Evolutionary conservation across 1,140 invertebrate genomes (phyloP).

Genomic region (Temnothorax curvispinosus): DNA sequence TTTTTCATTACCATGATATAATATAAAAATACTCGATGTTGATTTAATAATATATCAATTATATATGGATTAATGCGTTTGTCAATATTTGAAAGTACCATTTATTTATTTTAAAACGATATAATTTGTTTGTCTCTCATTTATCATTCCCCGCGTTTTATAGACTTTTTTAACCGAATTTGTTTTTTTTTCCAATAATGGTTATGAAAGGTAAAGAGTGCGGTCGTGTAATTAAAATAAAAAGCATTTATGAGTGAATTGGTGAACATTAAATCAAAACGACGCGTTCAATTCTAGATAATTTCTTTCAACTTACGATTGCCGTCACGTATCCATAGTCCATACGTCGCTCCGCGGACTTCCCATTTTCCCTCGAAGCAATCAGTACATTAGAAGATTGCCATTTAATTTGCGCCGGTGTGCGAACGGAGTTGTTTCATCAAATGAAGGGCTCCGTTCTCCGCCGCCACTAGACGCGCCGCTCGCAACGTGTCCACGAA

Average conservation of each 20-base stretch:
- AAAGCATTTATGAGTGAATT: background rate
- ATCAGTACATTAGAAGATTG: slow-evolving; percentile 23
- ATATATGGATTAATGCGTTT: background rate
- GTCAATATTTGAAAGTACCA: background rate
- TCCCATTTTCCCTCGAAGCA: background rate
- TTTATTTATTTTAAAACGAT: background rate
- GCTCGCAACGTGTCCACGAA: too few species aligned
- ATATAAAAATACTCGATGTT: background rate
- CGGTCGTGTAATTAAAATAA: background rate
- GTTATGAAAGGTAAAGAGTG: background rate
- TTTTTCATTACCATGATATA: background rate
- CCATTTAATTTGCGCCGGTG: background rate
- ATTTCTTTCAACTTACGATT: background rate
- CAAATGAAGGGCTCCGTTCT: background rate
- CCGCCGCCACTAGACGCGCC: too few species aligned
- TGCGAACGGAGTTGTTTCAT: slow-evolving; percentile 14
- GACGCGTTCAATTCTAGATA: background rate
- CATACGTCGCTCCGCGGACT: background rate
- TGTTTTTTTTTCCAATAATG: background rate
- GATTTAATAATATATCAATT: background rate
- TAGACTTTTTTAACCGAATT: background rate
- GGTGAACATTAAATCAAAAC: background rate
- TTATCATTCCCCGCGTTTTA: background rate
- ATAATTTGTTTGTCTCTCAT: background rate
- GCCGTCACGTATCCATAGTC: background rate